These are phyloP conservation scores for Lucilia cuprina DNA, from an alignment of 1,140 invertebrate genomes.

Conservation along the genomic window DNA sequence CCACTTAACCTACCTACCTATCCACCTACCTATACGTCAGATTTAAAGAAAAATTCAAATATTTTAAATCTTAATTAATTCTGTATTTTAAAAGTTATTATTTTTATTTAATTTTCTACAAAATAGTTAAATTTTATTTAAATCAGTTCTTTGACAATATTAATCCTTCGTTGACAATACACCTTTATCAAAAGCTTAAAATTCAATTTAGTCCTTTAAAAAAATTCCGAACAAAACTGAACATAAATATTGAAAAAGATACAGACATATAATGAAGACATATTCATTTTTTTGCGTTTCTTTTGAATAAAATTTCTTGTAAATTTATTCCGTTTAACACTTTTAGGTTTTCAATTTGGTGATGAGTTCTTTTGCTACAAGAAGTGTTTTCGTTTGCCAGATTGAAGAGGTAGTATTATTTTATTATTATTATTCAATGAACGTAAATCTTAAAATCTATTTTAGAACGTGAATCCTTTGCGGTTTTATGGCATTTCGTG, in stretches of 20 bases:
- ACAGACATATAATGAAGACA: background rate
- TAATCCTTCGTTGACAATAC: background rate
- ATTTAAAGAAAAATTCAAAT: too few relatives aligned
- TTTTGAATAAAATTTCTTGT: background rate
- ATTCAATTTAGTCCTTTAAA: background rate
- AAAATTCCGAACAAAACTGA: background rate
- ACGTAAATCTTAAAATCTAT: slow-evolving; percentile 11
- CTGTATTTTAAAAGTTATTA: too few relatives aligned
- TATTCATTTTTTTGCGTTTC: background rate
- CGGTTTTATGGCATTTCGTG: background rate
- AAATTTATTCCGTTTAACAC: slow-evolving; percentile 7
- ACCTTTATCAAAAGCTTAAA: background rate
- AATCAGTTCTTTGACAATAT: background rate
- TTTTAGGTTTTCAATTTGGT: background rate
- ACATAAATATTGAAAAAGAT: background rate
- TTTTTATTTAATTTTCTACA: too few relatives aligned
- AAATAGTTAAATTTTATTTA: background rate
- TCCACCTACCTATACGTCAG: too few relatives aligned
- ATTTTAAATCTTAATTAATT: too few relatives aligned
- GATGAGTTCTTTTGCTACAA: background rate
- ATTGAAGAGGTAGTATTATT: background rate
- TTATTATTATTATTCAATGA: slow-evolving; percentile 5
- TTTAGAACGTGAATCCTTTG: slow-evolving; percentile 10
- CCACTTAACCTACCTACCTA: too few relatives aligned
- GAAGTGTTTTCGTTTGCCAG: background rate